A percentile compares a stretch with the other conserved stretches of the same genome.
These are phyloP conservation scores for Chirona hameri DNA, from an alignment of 2,888 invertebrate species.

Conservation along the genomic window DNA sequence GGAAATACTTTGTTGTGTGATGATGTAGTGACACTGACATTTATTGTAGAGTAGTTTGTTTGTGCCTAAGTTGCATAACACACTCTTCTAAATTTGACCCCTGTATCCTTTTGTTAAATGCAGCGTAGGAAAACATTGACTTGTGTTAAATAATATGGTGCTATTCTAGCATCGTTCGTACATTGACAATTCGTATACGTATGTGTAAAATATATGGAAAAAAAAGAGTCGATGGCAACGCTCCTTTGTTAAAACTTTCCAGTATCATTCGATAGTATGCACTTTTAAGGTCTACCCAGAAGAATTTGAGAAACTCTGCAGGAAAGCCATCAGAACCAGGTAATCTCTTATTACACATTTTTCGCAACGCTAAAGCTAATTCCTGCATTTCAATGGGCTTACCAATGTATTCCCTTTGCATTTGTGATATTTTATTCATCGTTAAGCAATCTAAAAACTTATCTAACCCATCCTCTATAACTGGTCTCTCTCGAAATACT, in stretches of 20 bases:
- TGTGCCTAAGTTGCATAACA: too few species aligned
- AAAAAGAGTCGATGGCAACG: not conserved
- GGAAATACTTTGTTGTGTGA: too few species aligned
- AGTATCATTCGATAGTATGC: not conserved
- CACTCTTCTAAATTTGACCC: too few species aligned
- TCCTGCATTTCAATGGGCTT: not conserved
- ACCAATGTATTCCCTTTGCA: not conserved
- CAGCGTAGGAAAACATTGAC: too few species aligned
- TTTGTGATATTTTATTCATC: not conserved
- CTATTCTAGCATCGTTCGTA: too few species aligned
- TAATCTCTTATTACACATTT: not conserved
- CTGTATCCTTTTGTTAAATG: too few species aligned
- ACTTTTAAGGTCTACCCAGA: not conserved
- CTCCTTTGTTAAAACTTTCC: not conserved
- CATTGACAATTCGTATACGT: too few species aligned
- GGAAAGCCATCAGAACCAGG: not conserved
- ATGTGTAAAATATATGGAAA: too few species aligned
- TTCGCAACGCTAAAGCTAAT: not conserved
- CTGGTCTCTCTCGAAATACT: not conserved
- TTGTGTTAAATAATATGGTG: too few species aligned
- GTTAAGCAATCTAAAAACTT: not conserved
- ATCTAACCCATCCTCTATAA: not conserved
- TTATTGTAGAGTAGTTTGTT: too few species aligned
- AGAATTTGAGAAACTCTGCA: not conserved
- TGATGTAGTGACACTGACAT: too few species aligned